phyloP scores from a whole-genome alignment of 2,888 invertebrate genomes.

The Plebejus argus region DNA sequence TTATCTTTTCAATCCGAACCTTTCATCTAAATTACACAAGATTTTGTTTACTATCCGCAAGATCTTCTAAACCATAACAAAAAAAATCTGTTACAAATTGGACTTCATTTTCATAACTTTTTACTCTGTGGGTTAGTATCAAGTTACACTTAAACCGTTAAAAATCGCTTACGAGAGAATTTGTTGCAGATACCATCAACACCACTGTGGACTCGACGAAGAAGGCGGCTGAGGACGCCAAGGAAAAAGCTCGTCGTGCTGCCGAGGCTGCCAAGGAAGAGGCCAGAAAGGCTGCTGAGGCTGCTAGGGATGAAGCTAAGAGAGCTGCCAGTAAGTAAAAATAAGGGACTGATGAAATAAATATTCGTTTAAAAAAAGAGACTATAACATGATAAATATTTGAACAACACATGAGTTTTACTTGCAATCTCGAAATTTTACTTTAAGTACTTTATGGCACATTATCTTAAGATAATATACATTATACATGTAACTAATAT shows the following conservation, averaged over 20 bases:
- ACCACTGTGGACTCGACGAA: slow-evolving; percentile 69
- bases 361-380: too few relatives aligned
- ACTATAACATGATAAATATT: too few relatives aligned
- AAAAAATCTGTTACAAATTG: background rate
- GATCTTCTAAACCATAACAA: too few relatives aligned
- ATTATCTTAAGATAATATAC: too few relatives aligned
- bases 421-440: background rate
- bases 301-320: slow-evolving; percentile 68
- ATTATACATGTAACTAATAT: background rate
- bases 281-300: slow-evolving; percentile 62
- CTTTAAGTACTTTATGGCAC: background rate
- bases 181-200: slow-evolving; percentile 64
- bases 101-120: background rate
- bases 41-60: background rate
- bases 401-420: too few relatives aligned
- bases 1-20: background rate
- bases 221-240: slow-evolving; percentile 73
- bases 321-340: slow-evolving; percentile 64
- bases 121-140: background rate
- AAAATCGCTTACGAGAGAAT: slow-evolving; percentile 35
- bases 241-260: slow-evolving; percentile 65
- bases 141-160: background rate
- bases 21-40: too few relatives aligned
- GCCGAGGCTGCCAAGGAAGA: slow-evolving; percentile 67
- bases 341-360: too few relatives aligned